Percentiles rank a stretch among this genome's conserved stretches.
These are phyloP conservation scores for Decapterus maruadsi DNA, from an alignment of 2,797 vertebrate genomes.

Conservation along the genomic window DNA sequence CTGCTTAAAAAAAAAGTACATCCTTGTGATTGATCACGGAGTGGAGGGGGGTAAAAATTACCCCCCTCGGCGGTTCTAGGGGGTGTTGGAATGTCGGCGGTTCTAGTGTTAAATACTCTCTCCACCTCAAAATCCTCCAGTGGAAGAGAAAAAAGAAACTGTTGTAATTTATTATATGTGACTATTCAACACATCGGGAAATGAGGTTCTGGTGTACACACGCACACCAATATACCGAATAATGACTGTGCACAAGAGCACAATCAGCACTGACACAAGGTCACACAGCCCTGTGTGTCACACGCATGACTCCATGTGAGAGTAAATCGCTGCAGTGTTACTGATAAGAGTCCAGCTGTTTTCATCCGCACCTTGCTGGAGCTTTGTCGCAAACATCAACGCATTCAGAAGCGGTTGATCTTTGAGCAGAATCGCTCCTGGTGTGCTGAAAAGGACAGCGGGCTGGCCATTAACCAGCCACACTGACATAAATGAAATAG, in stretches of 20 bases:
- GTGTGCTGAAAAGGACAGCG: conserved; percentile 9
- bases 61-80: too few relatives aligned
- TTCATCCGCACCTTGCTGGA: not conserved
- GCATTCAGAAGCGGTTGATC: not conserved
- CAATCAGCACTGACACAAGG: conserved; percentile 22
- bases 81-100: too few relatives aligned
- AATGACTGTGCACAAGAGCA: not conserved
- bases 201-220: not conserved
- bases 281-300: conserved; percentile 21
- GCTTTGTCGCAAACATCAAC: not conserved
- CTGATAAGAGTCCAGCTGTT: conserved; percentile 11
- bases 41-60: too few relatives aligned
- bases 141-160: not conserved
- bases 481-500: not conserved
- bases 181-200: conserved; percentile 4
- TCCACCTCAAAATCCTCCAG: not conserved
- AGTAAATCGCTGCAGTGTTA: conserved; percentile 34
- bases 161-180: conserved; percentile 7
- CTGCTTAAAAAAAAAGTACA: too few relatives aligned
- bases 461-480: not conserved
- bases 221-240: not conserved
- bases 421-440: not conserved
- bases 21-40: too few relatives aligned
- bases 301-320: conserved; percentile 1
- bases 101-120: conserved; percentile 25